Conservation (phyloP, 2,888 invertebrate genomes). For the Druceiella hillmani region DNA sequence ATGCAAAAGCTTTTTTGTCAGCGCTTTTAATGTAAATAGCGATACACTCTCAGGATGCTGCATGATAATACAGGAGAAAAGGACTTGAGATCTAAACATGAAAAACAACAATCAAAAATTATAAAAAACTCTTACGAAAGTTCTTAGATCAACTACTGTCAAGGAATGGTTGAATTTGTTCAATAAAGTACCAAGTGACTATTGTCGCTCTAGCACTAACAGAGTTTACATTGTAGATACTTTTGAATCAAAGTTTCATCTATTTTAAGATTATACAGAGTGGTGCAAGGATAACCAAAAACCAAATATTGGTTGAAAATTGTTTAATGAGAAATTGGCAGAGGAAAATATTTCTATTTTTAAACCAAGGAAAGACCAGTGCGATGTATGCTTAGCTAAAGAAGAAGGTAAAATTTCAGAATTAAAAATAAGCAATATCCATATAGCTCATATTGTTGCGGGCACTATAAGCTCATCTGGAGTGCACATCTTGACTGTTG, state of each 20-base stretch:
- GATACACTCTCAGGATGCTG: background rate
- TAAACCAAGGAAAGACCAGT: slow-evolving; percentile 14
- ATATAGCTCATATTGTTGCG: slow-evolving; percentile 9
- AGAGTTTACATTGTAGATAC: slow-evolving; percentile 1
- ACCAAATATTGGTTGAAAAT: background rate
- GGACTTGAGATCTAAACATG: background rate
- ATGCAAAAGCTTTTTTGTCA: background rate
- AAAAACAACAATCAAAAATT: background rate
- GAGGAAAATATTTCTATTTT: no score
- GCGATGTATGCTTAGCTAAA: slow-evolving; percentile 10
- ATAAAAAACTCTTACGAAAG: no score
- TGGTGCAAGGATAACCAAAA: slow-evolving; percentile 2
- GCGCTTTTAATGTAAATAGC: background rate
- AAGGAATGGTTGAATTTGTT: slow-evolving; percentile 9
- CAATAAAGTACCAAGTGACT: slow-evolving; percentile 8
- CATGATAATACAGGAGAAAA: background rate
- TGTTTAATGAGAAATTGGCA: no score
- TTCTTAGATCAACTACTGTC: no score
- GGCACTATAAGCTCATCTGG: slow-evolving; percentile 6
- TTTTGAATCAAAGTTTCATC: slow-evolving; percentile 1
- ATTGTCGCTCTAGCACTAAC: slow-evolving; percentile 3
- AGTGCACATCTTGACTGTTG: slow-evolving; percentile 11
- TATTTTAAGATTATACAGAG: slow-evolving; percentile 1
- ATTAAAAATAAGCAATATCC: slow-evolving; percentile 9
- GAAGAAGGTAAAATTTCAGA: slow-evolving; percentile 6